A percentile compares a stretch with the other conserved stretches of the same genome.
These are phyloP conservation scores for Eupithecia pulchellata DNA, from an alignment of 2,888 invertebrate species.

Conservation along the genomic window DNA sequence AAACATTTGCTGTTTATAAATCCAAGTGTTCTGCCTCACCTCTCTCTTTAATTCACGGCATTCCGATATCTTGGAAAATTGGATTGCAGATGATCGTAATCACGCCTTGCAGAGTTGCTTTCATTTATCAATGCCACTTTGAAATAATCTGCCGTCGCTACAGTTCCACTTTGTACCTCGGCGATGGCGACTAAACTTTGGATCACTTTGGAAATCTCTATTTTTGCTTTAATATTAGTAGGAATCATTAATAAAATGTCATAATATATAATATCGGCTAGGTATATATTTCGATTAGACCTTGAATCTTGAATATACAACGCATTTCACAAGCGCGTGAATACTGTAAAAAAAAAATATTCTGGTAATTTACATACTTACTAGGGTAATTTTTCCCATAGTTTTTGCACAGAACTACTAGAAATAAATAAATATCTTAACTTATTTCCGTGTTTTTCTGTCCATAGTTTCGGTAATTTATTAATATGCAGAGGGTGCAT, in stretches of 20 bases:
- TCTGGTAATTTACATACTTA: background rate
- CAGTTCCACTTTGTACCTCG: constrained; percentile 26
- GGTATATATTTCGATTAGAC: no score
- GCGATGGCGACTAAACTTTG: background rate
- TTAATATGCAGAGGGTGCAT: background rate
- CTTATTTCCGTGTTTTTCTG: background rate
- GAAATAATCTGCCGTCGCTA: constrained; percentile 35
- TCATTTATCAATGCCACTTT: constrained; percentile 39
- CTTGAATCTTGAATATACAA: background rate
- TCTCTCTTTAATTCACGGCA: constrained; percentile 27
- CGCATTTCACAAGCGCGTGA: no score
- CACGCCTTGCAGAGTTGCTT: constrained; percentile 30
- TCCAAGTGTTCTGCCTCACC: background rate
- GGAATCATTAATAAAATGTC: no score
- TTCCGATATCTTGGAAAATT: constrained; percentile 31
- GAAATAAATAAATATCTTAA: background rate
- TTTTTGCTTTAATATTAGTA: no score
- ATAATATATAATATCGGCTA: no score
- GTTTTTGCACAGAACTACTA: background rate
- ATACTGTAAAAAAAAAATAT: no score
- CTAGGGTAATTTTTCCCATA: background rate
- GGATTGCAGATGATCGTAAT: constrained; percentile 38
- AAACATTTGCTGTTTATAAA: constrained; percentile 5
- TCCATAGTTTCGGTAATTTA: background rate
- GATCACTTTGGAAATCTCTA: background rate